Evolutionary conservation across 2,113 vertebrate species (phyloP).

Genomic region (Vimba vimba): DNA sequence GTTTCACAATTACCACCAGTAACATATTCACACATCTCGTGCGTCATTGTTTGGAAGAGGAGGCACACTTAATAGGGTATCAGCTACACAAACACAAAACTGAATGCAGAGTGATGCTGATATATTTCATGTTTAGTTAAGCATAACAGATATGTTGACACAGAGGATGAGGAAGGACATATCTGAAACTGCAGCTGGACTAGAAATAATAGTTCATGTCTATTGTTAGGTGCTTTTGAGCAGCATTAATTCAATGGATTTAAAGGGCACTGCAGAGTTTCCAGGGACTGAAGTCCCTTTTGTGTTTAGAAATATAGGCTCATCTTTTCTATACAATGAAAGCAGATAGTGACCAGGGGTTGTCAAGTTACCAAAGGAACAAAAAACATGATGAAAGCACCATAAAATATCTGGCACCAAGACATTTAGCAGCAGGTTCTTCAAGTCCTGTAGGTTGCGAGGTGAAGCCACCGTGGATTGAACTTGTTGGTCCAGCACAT

Average conservation of each 20-base stretch:
- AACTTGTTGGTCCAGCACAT: too few relatives aligned
- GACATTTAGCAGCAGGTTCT: too few relatives aligned
- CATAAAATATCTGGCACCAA: background rate
- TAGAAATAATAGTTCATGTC: constrained; percentile 2
- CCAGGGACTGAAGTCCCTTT: background rate
- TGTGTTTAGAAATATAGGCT: background rate
- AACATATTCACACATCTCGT: background rate
- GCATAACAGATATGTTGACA: constrained; percentile 16
- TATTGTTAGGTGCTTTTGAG: background rate
- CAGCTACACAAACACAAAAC: constrained; percentile 14
- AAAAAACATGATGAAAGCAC: background rate
- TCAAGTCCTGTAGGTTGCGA: too few relatives aligned
- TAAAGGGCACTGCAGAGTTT: background rate
- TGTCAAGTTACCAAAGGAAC: background rate
- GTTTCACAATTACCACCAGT: background rate
- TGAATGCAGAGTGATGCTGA: background rate
- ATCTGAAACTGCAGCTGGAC: background rate
- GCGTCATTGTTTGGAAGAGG: background rate
- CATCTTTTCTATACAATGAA: background rate
- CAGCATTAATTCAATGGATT: background rate
- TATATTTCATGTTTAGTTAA: constrained; percentile 15
- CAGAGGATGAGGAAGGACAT: background rate
- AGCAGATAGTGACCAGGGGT: background rate
- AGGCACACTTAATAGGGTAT: background rate
- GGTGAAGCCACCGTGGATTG: too few relatives aligned